phyloP scores from a whole-genome alignment of 2,888 invertebrate genomes.

The Trilocha varians region DNA sequence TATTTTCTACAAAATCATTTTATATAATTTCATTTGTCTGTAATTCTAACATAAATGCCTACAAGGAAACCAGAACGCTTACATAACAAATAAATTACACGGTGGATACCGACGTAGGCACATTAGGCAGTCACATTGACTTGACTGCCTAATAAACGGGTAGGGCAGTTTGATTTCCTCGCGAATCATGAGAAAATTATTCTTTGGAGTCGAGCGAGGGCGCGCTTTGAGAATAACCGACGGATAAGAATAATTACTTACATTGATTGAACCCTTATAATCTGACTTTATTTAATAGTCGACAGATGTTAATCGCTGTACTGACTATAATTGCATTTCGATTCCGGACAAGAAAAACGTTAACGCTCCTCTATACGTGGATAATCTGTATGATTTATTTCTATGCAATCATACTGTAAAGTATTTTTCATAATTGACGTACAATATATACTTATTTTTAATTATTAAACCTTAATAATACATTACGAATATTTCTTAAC shows the following conservation, averaged over 20 bases:
- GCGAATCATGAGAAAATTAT: constrained; percentile 72
- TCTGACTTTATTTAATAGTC: constrained; percentile 69
- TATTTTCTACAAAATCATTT: not conserved
- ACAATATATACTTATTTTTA: too few species aligned
- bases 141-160: constrained; percentile 67
- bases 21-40: too few species aligned
- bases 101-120: constrained; percentile 41
- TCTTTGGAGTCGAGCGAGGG: constrained; percentile 43
- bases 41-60: not conserved
- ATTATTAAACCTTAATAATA: too few species aligned
- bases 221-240: constrained; percentile 65
- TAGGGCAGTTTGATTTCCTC: constrained; percentile 61
- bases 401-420: too few species aligned
- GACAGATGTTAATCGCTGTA: constrained; percentile 70
- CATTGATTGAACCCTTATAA: constrained; percentile 72
- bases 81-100: constrained; percentile 29
- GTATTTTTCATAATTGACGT: too few species aligned
- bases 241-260: constrained; percentile 73
- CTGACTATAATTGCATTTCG: constrained; percentile 65
- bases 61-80: constrained; percentile 8
- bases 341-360: constrained; percentile 65
- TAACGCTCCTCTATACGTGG: constrained; percentile 30
- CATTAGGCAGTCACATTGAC: constrained; percentile 56
- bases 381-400: constrained; percentile 32
- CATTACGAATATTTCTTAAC: too few species aligned